A percentile compares a stretch with the other conserved stretches of the same genome.
Conservation (phyloP, 2,797 vertebrate genomes). For the Tapera naevia region DNA sequence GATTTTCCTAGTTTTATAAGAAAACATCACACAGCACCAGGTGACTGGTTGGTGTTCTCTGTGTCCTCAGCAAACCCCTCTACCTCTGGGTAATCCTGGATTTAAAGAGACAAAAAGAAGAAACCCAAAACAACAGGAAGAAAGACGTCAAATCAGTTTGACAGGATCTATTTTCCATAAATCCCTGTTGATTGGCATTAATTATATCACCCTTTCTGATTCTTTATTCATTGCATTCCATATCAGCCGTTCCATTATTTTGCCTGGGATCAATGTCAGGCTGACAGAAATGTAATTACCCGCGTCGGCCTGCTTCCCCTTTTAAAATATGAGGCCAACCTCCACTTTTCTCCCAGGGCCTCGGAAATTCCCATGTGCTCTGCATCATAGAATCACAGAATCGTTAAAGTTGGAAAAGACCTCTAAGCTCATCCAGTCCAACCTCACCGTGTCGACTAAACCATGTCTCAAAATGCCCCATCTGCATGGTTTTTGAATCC, state of each 20-base stretch:
- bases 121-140: neutral
- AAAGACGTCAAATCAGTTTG: slow-evolving; percentile 21
- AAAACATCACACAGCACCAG: neutral
- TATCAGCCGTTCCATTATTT: slow-evolving; percentile 5
- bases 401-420: too few relatives aligned
- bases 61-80: neutral
- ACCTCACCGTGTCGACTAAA: too few relatives aligned
- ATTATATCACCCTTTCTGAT: slow-evolving; percentile 50
- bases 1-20: neutral
- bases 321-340: neutral
- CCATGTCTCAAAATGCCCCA: too few relatives aligned
- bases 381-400: neutral
- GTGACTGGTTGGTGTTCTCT: accelerated
- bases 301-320: neutral
- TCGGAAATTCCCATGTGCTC: neutral
- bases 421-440: too few relatives aligned
- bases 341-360: neutral
- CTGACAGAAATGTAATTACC: slow-evolving; percentile 45
- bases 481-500: too few relatives aligned
- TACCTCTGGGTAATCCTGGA: neutral
- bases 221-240: slow-evolving; percentile 17
- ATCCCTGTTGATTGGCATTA: slow-evolving; percentile 53
- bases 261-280: slow-evolving; percentile 44
- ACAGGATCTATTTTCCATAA: slow-evolving; percentile 55
- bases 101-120: neutral